phyloP scores from a whole-genome alignment of 2,888 invertebrate genomes.

The Sarcophaga variegata region DNA sequence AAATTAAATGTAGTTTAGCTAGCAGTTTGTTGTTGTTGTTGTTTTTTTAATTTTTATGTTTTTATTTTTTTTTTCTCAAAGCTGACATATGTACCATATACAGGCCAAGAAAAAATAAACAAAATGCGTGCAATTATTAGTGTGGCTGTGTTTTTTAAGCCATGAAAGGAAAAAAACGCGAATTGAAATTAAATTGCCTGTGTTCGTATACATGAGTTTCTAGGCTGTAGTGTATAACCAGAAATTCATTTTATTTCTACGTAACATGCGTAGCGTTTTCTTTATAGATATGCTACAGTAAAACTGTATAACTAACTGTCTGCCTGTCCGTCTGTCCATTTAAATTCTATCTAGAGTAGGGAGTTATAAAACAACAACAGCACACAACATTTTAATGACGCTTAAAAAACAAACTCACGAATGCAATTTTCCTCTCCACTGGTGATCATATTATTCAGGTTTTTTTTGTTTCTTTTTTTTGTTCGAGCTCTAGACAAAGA shows the following conservation, averaged over 20 bases:
- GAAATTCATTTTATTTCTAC: conserved; percentile 31
- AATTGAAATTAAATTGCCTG: conserved; percentile 60
- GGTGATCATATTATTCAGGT: conserved; percentile 64
- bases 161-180: conserved; percentile 23
- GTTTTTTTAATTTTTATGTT: not conserved
- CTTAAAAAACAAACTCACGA: conserved; percentile 54
- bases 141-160: conserved; percentile 25
- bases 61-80: not conserved
- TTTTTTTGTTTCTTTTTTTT: conserved; percentile 22
- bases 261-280: conserved; percentile 48
- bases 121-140: conserved; percentile 61
- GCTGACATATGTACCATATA: conserved; percentile 1
- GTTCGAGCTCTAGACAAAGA: not conserved
- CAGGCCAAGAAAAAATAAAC: not conserved
- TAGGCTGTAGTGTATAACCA: not conserved
- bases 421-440: conserved; percentile 69
- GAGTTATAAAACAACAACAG: conserved; percentile 36
- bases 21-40: conserved; percentile 3
- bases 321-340: not conserved
- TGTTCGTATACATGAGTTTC: conserved; percentile 2
- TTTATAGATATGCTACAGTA: not conserved
- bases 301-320: not conserved
- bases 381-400: not conserved
- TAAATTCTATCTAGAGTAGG: conserved; percentile 22
- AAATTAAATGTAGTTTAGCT: conserved; percentile 45